Base-by-base conservation (phyloP, 2,797 vertebrate genomes). In the Lepilemur septentrionalis region DNA sequence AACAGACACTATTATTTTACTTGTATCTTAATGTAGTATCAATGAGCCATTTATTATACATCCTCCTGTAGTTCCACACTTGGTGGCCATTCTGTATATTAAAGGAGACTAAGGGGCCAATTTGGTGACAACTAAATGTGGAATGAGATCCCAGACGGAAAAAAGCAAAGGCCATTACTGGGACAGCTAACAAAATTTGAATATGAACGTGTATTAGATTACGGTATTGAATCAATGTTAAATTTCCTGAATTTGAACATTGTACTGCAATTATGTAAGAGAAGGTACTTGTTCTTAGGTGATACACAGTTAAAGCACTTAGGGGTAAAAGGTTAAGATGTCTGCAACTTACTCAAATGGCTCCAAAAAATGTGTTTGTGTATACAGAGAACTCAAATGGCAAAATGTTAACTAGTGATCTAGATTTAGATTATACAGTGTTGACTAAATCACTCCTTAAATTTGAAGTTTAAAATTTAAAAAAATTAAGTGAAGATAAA, bases 251-350 rank as follows among this genome's bases (percentile, higher is more conserved):
- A 95, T 89, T 70, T 95, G 46, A 10, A 79, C 50, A 89, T 20
- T 82, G 4, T 48, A 82, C 48, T 46, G 25, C 38, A 85, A 85
- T 18, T 48, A 76, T 35, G 32, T 65, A 57, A 86, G 28, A 90
- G 28, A 87, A 89, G 41, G 22, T 38, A 48, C 28, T 93, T 84
- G 23, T 70, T 94, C 70, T 80, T 87, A 94, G 41, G 23, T 67
- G 65, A 89, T 57, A 86, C 22, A n/a, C 79, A 88, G 57, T 89
- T 91, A 95, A 95, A 96, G 7, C 73, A 75, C 25, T 82, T 85
- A 91, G 57, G 55, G 22, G 87, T 52, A 48, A 72, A 87, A 52
- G 48, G 18, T 57, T 72, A 72, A 65, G 6, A 57, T 50, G n/a
- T 41, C 23, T 91, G 38, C 23, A 93, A 79, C 25, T 57, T 50